These are phyloP conservation scores for Balanococcus diminutus DNA, from an alignment of 2,888 invertebrate species.

Conservation along the genomic window DNA sequence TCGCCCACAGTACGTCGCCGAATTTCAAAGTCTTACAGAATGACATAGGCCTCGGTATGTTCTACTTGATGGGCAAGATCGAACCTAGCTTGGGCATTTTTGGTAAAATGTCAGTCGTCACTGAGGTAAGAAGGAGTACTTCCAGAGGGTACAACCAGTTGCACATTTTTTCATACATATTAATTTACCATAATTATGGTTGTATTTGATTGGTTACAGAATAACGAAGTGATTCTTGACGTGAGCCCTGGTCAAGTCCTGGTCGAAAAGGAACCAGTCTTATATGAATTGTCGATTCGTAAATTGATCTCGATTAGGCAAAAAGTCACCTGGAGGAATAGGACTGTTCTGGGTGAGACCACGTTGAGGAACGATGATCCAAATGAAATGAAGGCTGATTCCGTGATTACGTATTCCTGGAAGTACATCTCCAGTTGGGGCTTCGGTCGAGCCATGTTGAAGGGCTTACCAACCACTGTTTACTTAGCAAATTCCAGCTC, in stretches of 20 bases:
- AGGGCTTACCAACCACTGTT: conserved; percentile 72
- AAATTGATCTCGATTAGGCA: conserved; percentile 67
- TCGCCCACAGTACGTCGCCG: conserved; percentile 61
- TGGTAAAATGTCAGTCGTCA: conserved; percentile 73
- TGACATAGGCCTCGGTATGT: conserved; percentile 60
- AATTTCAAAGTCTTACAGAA: conserved; percentile 36
- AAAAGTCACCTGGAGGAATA: conserved; percentile 64
- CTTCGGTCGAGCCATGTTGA: conserved; percentile 74
- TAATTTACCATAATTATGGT: neutral
- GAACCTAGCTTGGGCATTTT: conserved; percentile 67
- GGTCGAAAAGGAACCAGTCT: conserved; percentile 78
- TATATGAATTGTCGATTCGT: conserved; percentile 76
- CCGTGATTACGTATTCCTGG: conserved; percentile 75
- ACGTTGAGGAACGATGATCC: conserved; percentile 65
- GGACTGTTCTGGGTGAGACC: conserved; percentile 64
- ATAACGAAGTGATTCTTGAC: conserved; percentile 66
- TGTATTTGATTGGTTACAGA: conserved; percentile 58
- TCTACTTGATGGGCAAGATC: conserved; percentile 74
- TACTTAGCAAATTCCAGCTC: conserved; percentile 66
- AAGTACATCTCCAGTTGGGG: conserved; percentile 80
- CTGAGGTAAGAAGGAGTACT: conserved; percentile 61
- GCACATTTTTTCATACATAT: neutral
- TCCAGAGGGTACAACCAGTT: too few relatives aligned
- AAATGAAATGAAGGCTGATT: conserved; percentile 62
- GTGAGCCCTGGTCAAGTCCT: conserved; percentile 74